phyloP scores from a whole-genome alignment of 2,797 vertebrate genomes.

The Clarias laeviceps region DNA sequence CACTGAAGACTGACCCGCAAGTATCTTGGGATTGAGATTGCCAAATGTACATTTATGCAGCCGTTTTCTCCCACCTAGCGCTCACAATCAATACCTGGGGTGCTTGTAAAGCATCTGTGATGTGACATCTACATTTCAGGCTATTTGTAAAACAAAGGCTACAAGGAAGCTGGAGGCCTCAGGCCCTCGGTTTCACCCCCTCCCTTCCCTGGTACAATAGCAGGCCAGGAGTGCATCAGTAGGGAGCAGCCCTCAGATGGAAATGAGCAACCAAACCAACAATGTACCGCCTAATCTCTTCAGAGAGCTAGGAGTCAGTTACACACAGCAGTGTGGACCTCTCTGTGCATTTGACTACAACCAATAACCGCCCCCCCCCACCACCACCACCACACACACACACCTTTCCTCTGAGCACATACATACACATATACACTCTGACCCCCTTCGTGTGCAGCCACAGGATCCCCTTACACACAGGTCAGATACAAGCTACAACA shows the following conservation, averaged over 20 bases:
- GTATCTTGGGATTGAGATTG: conserved; percentile 33
- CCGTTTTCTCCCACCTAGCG: conserved; percentile 49
- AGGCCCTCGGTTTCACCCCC: conserved; percentile 67
- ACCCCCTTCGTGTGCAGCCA: conserved; percentile 69
- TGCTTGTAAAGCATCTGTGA: conserved; percentile 81
- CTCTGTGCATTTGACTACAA: conserved; percentile 80
- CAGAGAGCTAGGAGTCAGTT: conserved; percentile 82
- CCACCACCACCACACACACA: conserved; percentile 28
- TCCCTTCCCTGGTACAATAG: conserved; percentile 39
- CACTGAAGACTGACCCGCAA: not conserved
- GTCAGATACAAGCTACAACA: conserved; percentile 76
- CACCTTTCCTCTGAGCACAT: conserved; percentile 58
- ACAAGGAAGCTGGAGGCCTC: conserved; percentile 79
- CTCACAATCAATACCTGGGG: conserved; percentile 74
- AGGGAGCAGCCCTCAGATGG: conserved; percentile 81
- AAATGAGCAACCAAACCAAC: conserved; percentile 85
- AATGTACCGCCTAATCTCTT: conserved; percentile 84
- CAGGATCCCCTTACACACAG: conserved; percentile 74
- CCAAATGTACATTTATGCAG: conserved; percentile 50
- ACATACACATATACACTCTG: conserved; percentile 55
- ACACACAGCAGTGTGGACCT: conserved; percentile 81
- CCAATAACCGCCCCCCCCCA: conserved; percentile 47
- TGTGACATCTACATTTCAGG: conserved; percentile 83
- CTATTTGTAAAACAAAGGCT: conserved; percentile 83
- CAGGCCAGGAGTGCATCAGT: conserved; percentile 59